Base-by-base conservation (phyloP, 92 coral and sea anemone genomes). In the Parazoanthus darwini region DNA sequence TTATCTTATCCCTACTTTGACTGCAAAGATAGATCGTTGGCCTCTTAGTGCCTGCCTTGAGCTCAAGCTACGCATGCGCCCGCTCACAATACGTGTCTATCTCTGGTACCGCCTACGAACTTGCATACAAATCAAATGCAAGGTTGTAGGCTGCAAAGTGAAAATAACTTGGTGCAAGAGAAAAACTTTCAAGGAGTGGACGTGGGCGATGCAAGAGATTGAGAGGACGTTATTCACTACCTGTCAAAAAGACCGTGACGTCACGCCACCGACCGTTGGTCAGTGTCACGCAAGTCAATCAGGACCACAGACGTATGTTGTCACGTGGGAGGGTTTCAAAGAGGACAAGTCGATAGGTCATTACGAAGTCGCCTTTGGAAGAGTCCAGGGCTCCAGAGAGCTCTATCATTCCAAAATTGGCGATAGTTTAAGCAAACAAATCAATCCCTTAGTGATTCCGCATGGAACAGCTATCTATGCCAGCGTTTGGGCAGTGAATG, bases 291-390 rank as follows among this genome's bases (percentile, higher is more conserved):
- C 99, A 72, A 92, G 93, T 35, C 99, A 97, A 43, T 94, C 93
- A 4, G 97, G 95, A 3, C 95, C 93, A 71, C 91, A 82, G 70
- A 91, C 89, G 58, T 97, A 97, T 88, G 91, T 94, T 48, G 90
- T 97, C n/a, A 98, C 96, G 74, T 97, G 98, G 99, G 94, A 93
- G 39, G 96, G 97, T 18, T 96, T 96, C 67, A 90, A 89, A 78
- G 98, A 96, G 77, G 96, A 96, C 88, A 94, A 95, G 20, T 79
- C 81, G 26, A 96, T 97, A 88, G 90, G 82, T 20, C 91, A 91
- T 79, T 97, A 95, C 80, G 85, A 91, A 82, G 93, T 97, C 39
- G 91, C 90, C 14, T 89, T 97, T 4, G 99, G 99, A 79, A 94
- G 98, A 22, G 90, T 92, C 54, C 86, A 86, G 43, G 97, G 98